Evolutionary conservation across 37 sponge, comb jelly and placozoan genomes (phyloP), one percentile per base, ranked within the genome.

Genomic region (Diacarnus erythraeanus): DNA sequence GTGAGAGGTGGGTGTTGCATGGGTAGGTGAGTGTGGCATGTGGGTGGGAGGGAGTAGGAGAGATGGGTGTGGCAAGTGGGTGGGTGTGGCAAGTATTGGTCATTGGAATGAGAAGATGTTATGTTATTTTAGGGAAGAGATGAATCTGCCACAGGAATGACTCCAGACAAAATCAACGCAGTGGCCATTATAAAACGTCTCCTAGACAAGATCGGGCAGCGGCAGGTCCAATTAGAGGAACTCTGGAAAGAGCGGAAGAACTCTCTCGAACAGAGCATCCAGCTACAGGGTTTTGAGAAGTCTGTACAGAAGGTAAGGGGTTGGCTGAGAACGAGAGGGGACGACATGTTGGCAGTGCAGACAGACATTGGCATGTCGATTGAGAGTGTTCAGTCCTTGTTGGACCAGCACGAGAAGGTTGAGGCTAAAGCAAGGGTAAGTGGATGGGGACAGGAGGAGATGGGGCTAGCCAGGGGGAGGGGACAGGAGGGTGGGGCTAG

Each of bases 151-250:
- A 78, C 87, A 18, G 65, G 59, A n/a, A 83, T 91, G 76, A 91
- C 91, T 54, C 91, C 91, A 0, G 91, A 91, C 35, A 91, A 91
- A 75, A 91, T 91, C 80, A 86, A 91, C 54, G 83, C 91, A 15
- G 61, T 79, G 9, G 68, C 87, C 23, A 54, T 86, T 57, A 82
- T 91, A 41, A 38, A 76, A 34, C 77, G 60, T 9, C 57, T 91
- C 9, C 71, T 91, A 35, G 91, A 91, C 22, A 73, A 68, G 18
- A 72, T 91, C 21, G 56, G 57, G 9, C 59, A 71, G n/a, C 69
- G 77, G 0, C 77, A 82, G 75, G 73, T 58, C 22, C 74, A 83
- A 51, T 42, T 91, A 59, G 88, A 86, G 63, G 91, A 91, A 34
- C 54, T 83, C 38, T 91, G 91, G 91, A 44, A 75, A 22, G 54